A percentile compares a stretch with the other conserved stretches of the same genome.
phyloP scores from a whole-genome alignment of 2,888 invertebrate genomes.

The Andricus curvator region DNA sequence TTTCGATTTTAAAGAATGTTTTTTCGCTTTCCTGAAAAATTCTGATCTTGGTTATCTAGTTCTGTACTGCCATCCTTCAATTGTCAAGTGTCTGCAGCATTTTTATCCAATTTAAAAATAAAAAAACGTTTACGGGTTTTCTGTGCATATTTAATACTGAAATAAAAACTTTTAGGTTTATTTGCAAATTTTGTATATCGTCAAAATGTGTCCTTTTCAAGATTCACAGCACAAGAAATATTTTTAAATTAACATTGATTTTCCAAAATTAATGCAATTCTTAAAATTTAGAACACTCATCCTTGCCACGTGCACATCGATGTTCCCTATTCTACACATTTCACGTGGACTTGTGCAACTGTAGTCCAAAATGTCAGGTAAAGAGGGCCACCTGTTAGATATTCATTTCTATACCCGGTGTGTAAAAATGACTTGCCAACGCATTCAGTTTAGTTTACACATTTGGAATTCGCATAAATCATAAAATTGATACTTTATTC shows the following conservation, averaged over 20 bases:
- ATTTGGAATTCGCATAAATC: neutral
- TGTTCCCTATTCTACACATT: neutral
- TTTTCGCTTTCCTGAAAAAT: too few species aligned
- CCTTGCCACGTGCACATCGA: neutral
- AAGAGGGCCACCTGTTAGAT: constrained; percentile 53
- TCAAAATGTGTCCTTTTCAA: too few species aligned
- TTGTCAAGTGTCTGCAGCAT: too few species aligned
- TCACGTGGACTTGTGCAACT: neutral
- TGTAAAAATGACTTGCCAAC: constrained; percentile 25
- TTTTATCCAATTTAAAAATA: too few species aligned
- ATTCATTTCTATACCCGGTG: constrained; percentile 45
- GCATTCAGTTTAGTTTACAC: neutral
- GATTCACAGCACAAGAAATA: too few species aligned
- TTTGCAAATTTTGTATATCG: too few species aligned
- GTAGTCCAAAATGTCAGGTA: constrained; percentile 42
- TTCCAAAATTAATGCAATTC: neutral
- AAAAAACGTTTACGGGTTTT: too few species aligned
- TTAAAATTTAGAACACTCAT: neutral
- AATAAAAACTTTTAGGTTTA: too few species aligned
- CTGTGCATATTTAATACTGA: too few species aligned
- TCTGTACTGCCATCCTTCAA: too few species aligned
- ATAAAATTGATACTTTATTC: neutral
- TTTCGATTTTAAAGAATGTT: too few species aligned
- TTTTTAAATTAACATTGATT: neutral
- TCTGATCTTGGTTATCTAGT: too few species aligned